Evolutionary conservation across 2,888 invertebrate species (phyloP).

Genomic region (Microdon myrmicae): DNA sequence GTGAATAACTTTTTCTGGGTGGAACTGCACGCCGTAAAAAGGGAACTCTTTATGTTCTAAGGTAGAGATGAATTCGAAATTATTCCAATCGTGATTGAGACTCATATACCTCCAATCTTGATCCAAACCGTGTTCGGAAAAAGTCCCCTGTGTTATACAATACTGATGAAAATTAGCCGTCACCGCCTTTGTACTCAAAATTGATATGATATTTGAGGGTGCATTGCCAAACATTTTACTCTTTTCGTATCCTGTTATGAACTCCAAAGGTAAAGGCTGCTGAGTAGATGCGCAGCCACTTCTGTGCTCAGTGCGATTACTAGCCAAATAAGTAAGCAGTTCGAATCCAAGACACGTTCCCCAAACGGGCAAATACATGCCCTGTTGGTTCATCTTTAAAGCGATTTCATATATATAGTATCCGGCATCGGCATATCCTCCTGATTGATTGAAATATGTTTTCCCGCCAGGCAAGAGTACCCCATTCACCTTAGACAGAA

Average conservation of each 20-base stretch:
- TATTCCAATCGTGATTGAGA: constrained; percentile 75
- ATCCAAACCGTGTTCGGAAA: constrained; percentile 69
- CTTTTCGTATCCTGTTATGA: constrained; percentile 71
- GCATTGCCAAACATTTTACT: constrained; percentile 76
- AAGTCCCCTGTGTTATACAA: constrained; percentile 74
- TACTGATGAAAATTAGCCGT: constrained; percentile 81
- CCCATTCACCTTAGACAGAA: constrained; percentile 77
- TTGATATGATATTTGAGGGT: constrained; percentile 70
- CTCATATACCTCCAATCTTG: constrained; percentile 79
- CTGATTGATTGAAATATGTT: constrained; percentile 74
- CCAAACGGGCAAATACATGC: constrained; percentile 82
- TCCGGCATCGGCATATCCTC: constrained; percentile 84
- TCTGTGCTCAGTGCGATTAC: constrained; percentile 71
- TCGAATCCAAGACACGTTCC: constrained; percentile 92
- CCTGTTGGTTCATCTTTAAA: constrained; percentile 73
- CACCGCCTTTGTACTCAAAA: constrained; percentile 72
- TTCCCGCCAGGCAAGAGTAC: constrained; percentile 86
- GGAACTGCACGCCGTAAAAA: constrained; percentile 89
- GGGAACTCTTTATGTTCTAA: constrained; percentile 81
- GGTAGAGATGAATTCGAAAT: constrained; percentile 78
- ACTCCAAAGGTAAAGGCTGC: constrained; percentile 74
- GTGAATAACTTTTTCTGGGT: constrained; percentile 88
- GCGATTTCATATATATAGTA: constrained; percentile 77
- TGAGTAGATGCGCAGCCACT: constrained; percentile 71
- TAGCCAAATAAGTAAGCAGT: constrained; percentile 74